A percentile compares a stretch with the other conserved stretches of the same genome.
Evolutionary conservation across 1,140 invertebrate species (phyloP).

Genomic region (Caerostris extrusa): DNA sequence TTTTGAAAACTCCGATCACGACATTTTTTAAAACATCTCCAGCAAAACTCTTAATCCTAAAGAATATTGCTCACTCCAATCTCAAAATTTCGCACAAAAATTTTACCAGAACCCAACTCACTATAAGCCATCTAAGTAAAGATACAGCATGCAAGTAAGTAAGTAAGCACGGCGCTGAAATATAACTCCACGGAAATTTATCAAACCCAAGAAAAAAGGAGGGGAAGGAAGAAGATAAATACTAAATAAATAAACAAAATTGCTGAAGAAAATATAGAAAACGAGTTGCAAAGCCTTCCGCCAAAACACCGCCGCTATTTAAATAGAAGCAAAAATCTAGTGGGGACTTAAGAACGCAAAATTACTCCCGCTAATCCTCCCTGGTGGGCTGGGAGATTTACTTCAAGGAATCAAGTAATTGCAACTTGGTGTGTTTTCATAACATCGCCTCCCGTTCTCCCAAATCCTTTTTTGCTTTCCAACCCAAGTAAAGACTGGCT

Average conservation of each 20-base stretch:
- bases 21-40: background rate
- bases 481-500: background rate
- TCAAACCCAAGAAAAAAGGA: background rate
- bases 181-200: slow-evolving; percentile 54
- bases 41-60: slow-evolving; percentile 5
- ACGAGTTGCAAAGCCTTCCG: background rate
- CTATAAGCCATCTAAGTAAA: slow-evolving; percentile 32
- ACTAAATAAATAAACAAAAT: slow-evolving; percentile 10
- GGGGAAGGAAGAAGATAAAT: slow-evolving; percentile 1
- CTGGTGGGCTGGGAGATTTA: slow-evolving; percentile 33
- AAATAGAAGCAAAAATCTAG: slow-evolving; percentile 62
- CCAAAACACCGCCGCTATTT: slow-evolving; percentile 52
- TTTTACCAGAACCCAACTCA: background rate
- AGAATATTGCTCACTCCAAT: background rate
- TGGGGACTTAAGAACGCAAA: slow-evolving; percentile 56
- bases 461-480: slow-evolving; percentile 57
- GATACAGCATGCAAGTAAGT: background rate
- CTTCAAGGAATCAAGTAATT: slow-evolving; percentile 51
- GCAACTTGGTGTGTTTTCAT: slow-evolving; percentile 73
- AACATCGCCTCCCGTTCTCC: slow-evolving; percentile 30
- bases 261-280: background rate
- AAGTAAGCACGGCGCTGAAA: slow-evolving; percentile 32
- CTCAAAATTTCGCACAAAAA: background rate
- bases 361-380: slow-evolving; percentile 70
- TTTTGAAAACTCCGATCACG: background rate